Conservation (phyloP, 2,888 invertebrate genomes). For the Ornithoptera alexandrae region DNA sequence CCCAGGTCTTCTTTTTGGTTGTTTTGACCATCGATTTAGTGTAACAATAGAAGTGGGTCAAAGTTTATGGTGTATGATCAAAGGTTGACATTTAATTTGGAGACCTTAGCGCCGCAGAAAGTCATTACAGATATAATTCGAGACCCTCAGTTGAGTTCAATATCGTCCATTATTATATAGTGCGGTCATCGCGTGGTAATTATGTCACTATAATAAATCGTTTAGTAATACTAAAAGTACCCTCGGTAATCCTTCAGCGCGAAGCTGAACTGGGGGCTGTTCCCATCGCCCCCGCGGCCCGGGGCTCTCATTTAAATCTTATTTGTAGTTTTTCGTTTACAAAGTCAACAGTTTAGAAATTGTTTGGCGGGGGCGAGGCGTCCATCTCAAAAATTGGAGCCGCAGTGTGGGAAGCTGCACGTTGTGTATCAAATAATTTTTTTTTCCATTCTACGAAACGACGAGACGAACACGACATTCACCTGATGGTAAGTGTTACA, state of each 20-base stretch:
- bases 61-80: no score
- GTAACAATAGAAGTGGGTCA: no score
- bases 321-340: slow-evolving; percentile 75
- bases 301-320: slow-evolving; percentile 68
- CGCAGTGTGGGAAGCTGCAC: slow-evolving; percentile 28
- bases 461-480: no score
- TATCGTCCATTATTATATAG: not conserved
- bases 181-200: slow-evolving; percentile 17
- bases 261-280: slow-evolving; percentile 35
- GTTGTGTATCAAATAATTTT: slow-evolving; percentile 21
- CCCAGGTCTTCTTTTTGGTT: no score
- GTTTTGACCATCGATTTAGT: no score
- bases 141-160: no score
- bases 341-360: slow-evolving; percentile 58
- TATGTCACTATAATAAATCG: slow-evolving; percentile 17
- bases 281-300: slow-evolving; percentile 35
- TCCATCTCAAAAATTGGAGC: slow-evolving; percentile 40
- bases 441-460: no score
- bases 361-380: slow-evolving; percentile 39
- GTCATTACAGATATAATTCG: no score
- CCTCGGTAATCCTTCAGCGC: slow-evolving; percentile 37
- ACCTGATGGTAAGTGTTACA: no score
- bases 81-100: no score
- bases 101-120: no score
- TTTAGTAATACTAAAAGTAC: slow-evolving; percentile 22